Percentiles rank a stretch among this genome's conserved stretches.
These are phyloP conservation scores for Drosophila kanapiae DNA, from an alignment of 1,140 invertebrate genomes.

Conservation along the genomic window DNA sequence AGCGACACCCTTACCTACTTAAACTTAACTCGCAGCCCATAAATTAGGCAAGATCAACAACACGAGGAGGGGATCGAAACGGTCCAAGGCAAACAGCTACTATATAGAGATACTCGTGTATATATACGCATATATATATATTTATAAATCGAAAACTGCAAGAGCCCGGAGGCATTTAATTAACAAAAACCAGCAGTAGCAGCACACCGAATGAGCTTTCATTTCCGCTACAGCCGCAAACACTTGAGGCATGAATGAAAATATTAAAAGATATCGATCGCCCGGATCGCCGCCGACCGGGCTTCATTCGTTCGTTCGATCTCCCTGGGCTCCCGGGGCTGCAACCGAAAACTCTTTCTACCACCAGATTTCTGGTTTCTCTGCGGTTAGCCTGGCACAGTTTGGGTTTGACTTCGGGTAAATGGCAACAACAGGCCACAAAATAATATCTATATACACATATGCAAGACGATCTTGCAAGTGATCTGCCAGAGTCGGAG, in stretches of 20 bases:
- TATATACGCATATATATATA: conserved; percentile 8
- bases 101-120: conserved; percentile 11
- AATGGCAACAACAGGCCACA: conserved; percentile 40
- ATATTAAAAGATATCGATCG: conserved; percentile 81
- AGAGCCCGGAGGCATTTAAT: conserved; percentile 69
- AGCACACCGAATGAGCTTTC: conserved; percentile 64
- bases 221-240: conserved; percentile 69
- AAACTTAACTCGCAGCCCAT: conserved; percentile 54
- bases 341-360: conserved; percentile 49
- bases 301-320: conserved; percentile 34
- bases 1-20: conserved; percentile 31
- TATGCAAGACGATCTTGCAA: conserved; percentile 48
- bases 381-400: conserved; percentile 13
- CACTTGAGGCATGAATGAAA: conserved; percentile 75
- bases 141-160: conserved; percentile 58
- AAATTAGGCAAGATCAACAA: conserved; percentile 60
- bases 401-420: conserved; percentile 13
- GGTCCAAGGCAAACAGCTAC: conserved; percentile 45
- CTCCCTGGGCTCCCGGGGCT: conserved; percentile 17
- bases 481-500: conserved; percentile 39
- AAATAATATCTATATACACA: conserved; percentile 55
- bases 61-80: conserved; percentile 5
- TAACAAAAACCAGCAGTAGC: conserved; percentile 68
- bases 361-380: conserved; percentile 56
- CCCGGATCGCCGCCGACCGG: conserved; percentile 7